Evolutionary conservation across 2,797 vertebrate species (phyloP), one percentile per base, ranked within the genome.

Genomic region (Phoeniculus purpureus): DNA sequence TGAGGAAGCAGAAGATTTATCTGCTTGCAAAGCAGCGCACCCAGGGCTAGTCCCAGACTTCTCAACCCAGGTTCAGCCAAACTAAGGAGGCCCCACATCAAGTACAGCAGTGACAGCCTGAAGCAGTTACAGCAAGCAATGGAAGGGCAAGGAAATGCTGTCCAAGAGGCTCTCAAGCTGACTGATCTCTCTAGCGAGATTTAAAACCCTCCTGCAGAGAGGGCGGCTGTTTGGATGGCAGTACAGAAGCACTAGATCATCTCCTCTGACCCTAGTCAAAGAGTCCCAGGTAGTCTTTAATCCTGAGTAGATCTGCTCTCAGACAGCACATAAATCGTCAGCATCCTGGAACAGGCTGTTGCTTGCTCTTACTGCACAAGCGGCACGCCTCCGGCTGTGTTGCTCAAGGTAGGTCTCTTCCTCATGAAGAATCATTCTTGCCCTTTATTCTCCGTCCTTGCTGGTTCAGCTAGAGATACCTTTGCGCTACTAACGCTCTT

Each of bases 1-100:
- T 87, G 76, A 87, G 37, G 62, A 61, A 87, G 58, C 8, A 55
- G 26, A 71, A 78, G 37, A 72, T 83, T 68, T 78, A 72, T 90
- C 22, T 87, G 65, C 76, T 74, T 47, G 37, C 16, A 92, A 80
- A 94, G 70, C 37, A 55, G 29, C 6, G 50, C 12, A 58, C 27
- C 15, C 55, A 37, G 74, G 55, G 51, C 43, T 59, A 65, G 47
- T 21, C 40, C 71, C 50, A 78, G 50, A 27, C 26, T 85, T 88
- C 23, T 43, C 51, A 60, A 19, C 37, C 12, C 40, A 62, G 27
- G 12, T 85, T 60, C 34, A 71, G 62, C n/a, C 61, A 86, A 74
- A 20, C 3, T 5, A 1, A 87, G 45, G 26, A 25, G 37, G 37
- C 37, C 37, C 37, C 37, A 37, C 37, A 37, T 37, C 43, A 43